phyloP scores from a whole-genome alignment of 2,888 invertebrate genomes.

The Orchestes rusci region DNA sequence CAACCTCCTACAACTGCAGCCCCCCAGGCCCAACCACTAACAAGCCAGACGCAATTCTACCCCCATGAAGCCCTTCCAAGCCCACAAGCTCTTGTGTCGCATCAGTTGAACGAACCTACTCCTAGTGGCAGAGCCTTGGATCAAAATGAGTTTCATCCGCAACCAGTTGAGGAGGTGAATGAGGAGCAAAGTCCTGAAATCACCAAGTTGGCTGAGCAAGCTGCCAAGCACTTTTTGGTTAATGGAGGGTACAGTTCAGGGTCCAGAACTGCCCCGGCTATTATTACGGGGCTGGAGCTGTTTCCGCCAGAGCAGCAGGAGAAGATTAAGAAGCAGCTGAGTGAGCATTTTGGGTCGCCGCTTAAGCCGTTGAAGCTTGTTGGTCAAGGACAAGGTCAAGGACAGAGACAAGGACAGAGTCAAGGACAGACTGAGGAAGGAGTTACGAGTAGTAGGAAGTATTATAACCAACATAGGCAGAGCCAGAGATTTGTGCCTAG shows the following conservation, averaged over 20 bases:
- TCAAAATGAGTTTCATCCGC: constrained; percentile 11
- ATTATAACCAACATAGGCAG: constrained; percentile 13
- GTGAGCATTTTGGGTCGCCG: constrained; percentile 35
- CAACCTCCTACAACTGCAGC: constrained; percentile 13
- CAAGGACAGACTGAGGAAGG: neutral
- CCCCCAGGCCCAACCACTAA: constrained; percentile 9
- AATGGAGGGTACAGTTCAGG: constrained; percentile 12
- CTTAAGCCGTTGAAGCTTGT: constrained; percentile 23
- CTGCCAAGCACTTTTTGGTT: constrained; percentile 32
- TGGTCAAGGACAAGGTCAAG: neutral
- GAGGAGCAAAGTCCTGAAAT: constrained; percentile 23
- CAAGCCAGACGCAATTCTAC: constrained; percentile 8
- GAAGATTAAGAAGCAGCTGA: constrained; percentile 41
- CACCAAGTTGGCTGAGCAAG: constrained; percentile 34
- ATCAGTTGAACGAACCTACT: too few species aligned
- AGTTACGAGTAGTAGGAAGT: constrained; percentile 5
- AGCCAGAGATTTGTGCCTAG: constrained; percentile 30
- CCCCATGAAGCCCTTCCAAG: constrained; percentile 19
- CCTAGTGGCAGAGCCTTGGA: constrained; percentile 7
- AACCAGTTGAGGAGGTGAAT: constrained; percentile 5
- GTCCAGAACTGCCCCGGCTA: constrained; percentile 35
- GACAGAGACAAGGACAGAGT: constrained; percentile 1
- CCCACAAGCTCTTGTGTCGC: constrained; percentile 18
- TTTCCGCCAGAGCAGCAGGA: constrained; percentile 42
- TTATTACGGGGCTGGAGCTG: constrained; percentile 42